Evolutionary conservation across 2,888 invertebrate genomes (phyloP).

Genomic region (Tethea ocularis): DNA sequence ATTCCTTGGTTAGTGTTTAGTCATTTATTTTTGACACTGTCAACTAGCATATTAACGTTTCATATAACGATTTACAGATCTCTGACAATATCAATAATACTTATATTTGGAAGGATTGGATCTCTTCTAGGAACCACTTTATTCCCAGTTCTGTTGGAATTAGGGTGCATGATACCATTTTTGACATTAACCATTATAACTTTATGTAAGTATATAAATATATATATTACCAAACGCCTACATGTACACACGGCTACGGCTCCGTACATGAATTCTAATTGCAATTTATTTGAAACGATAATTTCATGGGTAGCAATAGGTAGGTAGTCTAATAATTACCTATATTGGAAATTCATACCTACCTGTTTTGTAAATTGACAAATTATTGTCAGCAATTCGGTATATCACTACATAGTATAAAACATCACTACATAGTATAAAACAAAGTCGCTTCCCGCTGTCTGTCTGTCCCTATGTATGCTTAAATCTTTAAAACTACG

Average conservation of each 20-base stretch:
- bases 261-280: not conserved
- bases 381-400: not conserved
- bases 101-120: slow-evolving; percentile 53
- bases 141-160: slow-evolving; percentile 51
- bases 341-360: too few species aligned
- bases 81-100: slow-evolving; percentile 47
- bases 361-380: too few species aligned
- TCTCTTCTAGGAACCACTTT: slow-evolving; percentile 54
- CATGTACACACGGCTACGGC: too few species aligned
- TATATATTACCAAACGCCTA: not conserved
- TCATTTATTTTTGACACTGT: too few species aligned
- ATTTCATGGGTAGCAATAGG: too few species aligned
- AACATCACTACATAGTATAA: too few species aligned
- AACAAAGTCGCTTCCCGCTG: too few species aligned
- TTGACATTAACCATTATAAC: slow-evolving; percentile 42
- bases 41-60: not conserved
- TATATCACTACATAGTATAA: too few species aligned
- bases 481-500: too few species aligned
- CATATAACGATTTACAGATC: slow-evolving; percentile 42
- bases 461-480: too few species aligned
- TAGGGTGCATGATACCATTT: slow-evolving; percentile 58
- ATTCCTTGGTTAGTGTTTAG: too few species aligned
- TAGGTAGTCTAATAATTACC: too few species aligned
- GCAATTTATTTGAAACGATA: not conserved
- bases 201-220: slow-evolving; percentile 40